Percentiles rank a stretch among this genome's conserved stretches.
Conservation (phyloP, 2,797 vertebrate species). For the Catamblyrhynchus diadema region DNA sequence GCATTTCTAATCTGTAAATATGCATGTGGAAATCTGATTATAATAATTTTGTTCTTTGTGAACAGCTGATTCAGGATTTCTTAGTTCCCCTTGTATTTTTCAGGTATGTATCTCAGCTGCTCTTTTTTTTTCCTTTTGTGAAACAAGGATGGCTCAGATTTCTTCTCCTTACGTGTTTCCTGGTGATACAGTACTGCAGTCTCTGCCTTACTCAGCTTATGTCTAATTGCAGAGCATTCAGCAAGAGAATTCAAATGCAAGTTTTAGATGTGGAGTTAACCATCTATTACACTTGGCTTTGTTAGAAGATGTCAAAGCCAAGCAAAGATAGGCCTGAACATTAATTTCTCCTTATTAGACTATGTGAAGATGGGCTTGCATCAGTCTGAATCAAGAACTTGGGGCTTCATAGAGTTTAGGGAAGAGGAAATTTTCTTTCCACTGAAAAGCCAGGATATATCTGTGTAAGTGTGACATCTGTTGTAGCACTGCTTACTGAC, state of each 20-base stretch:
- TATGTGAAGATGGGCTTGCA: not conserved
- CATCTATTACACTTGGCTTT: not conserved
- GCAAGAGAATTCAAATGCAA: not conserved
- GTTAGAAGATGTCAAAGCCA: slow-evolving; percentile 1
- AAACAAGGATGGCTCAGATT: not conserved
- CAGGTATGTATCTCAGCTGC: not conserved
- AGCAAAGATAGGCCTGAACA: not conserved
- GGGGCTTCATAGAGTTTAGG: not conserved
- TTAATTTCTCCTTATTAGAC: too few relatives aligned
- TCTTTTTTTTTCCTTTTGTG: not conserved
- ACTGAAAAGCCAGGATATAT: not conserved
- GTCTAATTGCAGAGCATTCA: slow-evolving; percentile 35
- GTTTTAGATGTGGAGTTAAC: slow-evolving; percentile 13
- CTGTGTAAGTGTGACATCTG: not conserved
- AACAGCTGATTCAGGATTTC: slow-evolving; percentile 13
- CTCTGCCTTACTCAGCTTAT: slow-evolving; percentile 25
- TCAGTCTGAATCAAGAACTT: not conserved
- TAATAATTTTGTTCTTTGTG: not conserved
- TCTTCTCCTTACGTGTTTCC: not conserved
- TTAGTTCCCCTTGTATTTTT: not conserved
- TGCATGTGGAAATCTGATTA: not conserved
- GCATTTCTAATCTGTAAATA: not conserved
- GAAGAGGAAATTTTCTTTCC: not conserved
- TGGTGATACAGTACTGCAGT: not conserved
- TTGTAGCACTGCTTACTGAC: not conserved